These are phyloP conservation scores for Coenonympha arcania DNA, from an alignment of 2,888 invertebrate species.

Conservation along the genomic window DNA sequence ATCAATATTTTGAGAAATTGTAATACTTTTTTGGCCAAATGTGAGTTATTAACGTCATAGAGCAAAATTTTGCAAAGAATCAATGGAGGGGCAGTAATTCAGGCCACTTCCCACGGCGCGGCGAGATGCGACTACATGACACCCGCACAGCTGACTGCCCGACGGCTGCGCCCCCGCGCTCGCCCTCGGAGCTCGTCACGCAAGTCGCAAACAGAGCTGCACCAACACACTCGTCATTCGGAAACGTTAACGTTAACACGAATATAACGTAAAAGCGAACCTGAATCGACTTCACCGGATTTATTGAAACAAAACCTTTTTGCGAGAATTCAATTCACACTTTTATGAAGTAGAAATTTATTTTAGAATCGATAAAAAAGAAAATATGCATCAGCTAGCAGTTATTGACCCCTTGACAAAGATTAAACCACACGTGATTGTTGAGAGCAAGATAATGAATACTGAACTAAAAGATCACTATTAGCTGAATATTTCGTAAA, in stretches of 20 bases:
- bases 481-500: conserved; percentile 7
- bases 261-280: neutral
- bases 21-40: conserved; percentile 22
- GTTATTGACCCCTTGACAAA: conserved; percentile 71
- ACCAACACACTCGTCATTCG: conserved; percentile 35
- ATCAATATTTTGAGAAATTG: conserved; percentile 21
- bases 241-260: conserved; percentile 23
- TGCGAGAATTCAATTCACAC: neutral
- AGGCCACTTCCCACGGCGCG: conserved; percentile 63
- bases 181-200: conserved; percentile 34
- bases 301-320: too few species aligned
- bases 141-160: conserved; percentile 71
- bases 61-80: conserved; percentile 37
- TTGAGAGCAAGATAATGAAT: conserved; percentile 43
- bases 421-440: conserved; percentile 69
- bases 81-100: conserved; percentile 53
- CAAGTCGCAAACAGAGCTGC: too few species aligned
- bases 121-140: conserved; percentile 53
- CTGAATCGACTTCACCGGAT: neutral
- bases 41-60: conserved; percentile 31
- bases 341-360: conserved; percentile 10
- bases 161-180: conserved; percentile 43
- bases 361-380: conserved; percentile 30
- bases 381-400: conserved; percentile 49
- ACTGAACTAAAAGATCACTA: neutral